phyloP scores from a whole-genome alignment of 2,113 vertebrate genomes.

The Hydropotes inermis region DNA sequence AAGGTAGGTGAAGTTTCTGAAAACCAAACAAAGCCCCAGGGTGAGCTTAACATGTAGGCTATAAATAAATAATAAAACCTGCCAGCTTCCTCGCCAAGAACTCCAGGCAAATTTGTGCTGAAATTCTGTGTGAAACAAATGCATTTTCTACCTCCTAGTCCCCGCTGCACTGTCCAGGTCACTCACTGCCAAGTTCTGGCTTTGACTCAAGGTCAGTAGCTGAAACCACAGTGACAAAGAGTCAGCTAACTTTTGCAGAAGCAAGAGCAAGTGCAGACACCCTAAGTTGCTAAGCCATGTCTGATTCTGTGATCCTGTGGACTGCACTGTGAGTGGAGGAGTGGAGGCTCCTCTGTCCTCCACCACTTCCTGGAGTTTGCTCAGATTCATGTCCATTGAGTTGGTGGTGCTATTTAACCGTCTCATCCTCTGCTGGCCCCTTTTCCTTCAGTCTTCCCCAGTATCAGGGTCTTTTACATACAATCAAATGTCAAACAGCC shows the following conservation, averaged over 20 bases:
- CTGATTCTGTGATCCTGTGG: neutral
- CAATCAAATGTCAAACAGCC: neutral
- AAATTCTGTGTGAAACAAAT: neutral
- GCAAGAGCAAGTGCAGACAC: neutral
- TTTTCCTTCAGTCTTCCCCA: neutral
- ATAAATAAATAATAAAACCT: conserved; percentile 19
- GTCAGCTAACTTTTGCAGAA: neutral
- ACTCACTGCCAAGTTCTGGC: neutral
- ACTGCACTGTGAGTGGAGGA: neutral
- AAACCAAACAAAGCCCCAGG: neutral
- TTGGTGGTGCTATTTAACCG: neutral
- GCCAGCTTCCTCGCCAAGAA: neutral
- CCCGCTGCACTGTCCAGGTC: neutral
- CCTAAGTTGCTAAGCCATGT: neutral
- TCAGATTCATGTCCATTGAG: neutral
- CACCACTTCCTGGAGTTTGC: neutral
- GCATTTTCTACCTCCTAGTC: neutral
- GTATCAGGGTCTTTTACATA: neutral
- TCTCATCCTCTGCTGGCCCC: neutral
- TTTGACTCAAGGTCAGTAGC: neutral
- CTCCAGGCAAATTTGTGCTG: neutral
- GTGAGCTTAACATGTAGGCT: neutral
- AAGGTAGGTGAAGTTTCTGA: neutral
- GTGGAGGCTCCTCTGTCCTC: neutral
- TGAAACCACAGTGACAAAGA: neutral